Base-by-base conservation (phyloP, 1,140 invertebrate species). In the Trichonephila clavipes region DNA sequence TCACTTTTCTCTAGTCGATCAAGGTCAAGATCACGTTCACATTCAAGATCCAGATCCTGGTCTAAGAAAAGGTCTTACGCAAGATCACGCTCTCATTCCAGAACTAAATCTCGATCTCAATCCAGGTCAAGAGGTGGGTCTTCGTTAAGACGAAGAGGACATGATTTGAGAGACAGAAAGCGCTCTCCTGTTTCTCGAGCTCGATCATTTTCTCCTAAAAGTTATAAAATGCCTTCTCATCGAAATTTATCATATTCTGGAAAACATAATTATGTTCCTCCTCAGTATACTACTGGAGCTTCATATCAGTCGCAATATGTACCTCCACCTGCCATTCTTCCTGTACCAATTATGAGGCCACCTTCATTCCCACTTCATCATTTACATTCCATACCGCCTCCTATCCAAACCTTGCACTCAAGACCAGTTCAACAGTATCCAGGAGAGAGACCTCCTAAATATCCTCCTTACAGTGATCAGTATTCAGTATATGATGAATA, bases 1-100 rank as follows among this genome's bases (percentile, higher is more conserved):
- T 66, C 90, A 34, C 87, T 69, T 21, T 85, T 77, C 18, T 92
- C 72, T 18, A 92, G 95, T 82, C 93, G 95, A 64, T 95, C 95
- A 34, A 93, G 95, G 62, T 95, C 95, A 16, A 94, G 95, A 28
- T 94, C 95, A 7, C 89, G 94, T 28, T 94, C 95, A 61, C 95
- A 83, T 14, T 95, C 95, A 18, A 94, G 95, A 86, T 95, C 95
- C 12, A 95, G 95, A 24, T 95, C 95, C 34, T 94, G 95, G 85
- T 95, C 95, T 62, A 94, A 94, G 59, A 40, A 72, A 28, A 40
- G 93, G 8, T 95, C 95, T 19, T 95, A 94, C 61, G 95, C 95
- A n/a, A 94, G 95, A 59, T 95, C 95, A 4, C 21, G 88, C 1
- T 94, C 95, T 28, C 93, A 94, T 1, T 92, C 94, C 6, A 81